Conservation (phyloP, 2,113 vertebrate species). For the Typhlomys cinereus region DNA sequence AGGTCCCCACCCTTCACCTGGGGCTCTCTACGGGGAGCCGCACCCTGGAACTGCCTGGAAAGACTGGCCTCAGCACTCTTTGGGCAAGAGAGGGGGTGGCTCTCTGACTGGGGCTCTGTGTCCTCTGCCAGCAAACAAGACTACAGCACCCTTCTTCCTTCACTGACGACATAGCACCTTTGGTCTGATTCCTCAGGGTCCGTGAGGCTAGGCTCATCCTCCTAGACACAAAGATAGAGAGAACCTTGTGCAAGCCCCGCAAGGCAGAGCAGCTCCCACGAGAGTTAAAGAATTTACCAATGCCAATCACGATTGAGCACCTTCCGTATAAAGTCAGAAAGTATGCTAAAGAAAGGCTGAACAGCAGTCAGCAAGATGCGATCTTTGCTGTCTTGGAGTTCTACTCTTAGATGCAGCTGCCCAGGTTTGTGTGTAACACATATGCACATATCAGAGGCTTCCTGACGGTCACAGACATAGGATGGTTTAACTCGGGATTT, state of each 20-base stretch:
- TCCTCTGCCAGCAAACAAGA: neutral
- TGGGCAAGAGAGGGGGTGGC: neutral
- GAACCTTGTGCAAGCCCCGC: neutral
- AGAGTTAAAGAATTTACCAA: neutral
- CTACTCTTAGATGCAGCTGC: neutral
- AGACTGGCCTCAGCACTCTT: neutral
- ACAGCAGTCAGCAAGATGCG: neutral
- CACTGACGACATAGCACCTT: neutral
- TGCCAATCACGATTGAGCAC: neutral
- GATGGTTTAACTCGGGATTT: neutral
- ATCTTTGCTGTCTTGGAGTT: neutral
- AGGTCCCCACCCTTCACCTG: neutral
- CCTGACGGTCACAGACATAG: neutral
- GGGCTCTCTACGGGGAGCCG: neutral
- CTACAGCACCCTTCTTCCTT: neutral
- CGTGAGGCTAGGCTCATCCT: neutral
- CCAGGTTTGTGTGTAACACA: neutral
- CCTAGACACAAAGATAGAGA: neutral
- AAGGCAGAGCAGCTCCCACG: neutral
- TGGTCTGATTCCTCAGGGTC: neutral
- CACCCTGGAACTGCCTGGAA: constrained; percentile 30
- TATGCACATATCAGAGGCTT: no score
- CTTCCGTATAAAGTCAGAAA: no score
- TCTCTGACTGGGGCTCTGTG: neutral
- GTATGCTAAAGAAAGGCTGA: neutral